Evolutionary conservation across 92 coral and sea anemone genomes (phyloP).

Genomic region (Montipora capitata): DNA sequence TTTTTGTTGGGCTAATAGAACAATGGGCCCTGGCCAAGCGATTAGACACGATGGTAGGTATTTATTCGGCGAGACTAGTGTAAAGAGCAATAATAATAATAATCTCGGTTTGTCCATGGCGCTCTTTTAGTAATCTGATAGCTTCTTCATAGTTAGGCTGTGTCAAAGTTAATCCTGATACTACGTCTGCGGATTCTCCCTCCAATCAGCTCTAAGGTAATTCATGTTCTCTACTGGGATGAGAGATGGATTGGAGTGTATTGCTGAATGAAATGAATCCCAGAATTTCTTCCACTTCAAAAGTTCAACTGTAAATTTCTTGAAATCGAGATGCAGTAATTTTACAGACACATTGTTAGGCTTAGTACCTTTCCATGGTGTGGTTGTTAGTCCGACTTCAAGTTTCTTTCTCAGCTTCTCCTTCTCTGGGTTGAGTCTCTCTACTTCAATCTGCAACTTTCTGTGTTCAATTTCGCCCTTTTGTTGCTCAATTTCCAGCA

Average conservation of each 20-base stretch:
- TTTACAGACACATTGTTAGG: constrained; percentile 23
- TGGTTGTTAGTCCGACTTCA: neutral
- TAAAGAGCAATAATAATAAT: neutral
- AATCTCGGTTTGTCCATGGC: constrained; percentile 56
- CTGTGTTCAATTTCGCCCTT: constrained; percentile 1
- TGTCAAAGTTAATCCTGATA: constrained; percentile 32
- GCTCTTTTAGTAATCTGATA: constrained; percentile 38
- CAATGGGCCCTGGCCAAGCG: neutral
- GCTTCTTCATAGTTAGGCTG: constrained; percentile 73
- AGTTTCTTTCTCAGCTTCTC: constrained; percentile 15
- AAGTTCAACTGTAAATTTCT: constrained; percentile 51
- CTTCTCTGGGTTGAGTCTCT: constrained; percentile 26
- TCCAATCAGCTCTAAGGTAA: neutral
- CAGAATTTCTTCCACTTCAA: constrained; percentile 66
- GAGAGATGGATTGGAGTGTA: constrained; percentile 56
- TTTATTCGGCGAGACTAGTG: neutral
- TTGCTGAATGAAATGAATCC: constrained; percentile 66
- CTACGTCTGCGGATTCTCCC: constrained; percentile 4
- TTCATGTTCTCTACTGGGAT: constrained; percentile 11
- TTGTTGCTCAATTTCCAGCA: neutral
- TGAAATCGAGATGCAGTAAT: constrained; percentile 55
- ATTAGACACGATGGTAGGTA: neutral
- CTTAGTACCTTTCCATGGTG: neutral
- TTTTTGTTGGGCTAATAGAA: neutral
- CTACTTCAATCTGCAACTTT: constrained; percentile 20